Percentiles rank a stretch among this genome's conserved stretches.
phyloP scores from a whole-genome alignment of 2,113 vertebrate genomes.

The Aspidoscelis tigris region DNA sequence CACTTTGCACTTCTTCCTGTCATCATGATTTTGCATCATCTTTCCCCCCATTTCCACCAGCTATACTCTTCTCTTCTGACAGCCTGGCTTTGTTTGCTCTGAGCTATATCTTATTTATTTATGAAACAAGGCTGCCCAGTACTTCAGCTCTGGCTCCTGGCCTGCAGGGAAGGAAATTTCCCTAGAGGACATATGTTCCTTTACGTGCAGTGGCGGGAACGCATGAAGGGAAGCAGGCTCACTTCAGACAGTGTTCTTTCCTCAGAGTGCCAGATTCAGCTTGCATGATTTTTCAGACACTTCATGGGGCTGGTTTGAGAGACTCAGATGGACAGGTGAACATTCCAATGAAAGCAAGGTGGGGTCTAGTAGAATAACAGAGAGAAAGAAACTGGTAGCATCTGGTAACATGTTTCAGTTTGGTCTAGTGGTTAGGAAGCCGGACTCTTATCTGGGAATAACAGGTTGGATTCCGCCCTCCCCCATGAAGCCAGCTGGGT shows the following conservation, averaged over 20 bases:
- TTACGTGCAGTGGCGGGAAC: conserved; percentile 16
- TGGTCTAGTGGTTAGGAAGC: no score
- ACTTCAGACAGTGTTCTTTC: neutral
- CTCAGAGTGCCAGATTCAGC: neutral
- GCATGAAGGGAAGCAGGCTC: conserved; percentile 27
- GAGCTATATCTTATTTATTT: conserved; percentile 18
- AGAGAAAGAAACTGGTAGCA: no score
- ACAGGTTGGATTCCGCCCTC: no score
- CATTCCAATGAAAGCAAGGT: neutral
- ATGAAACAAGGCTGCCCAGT: conserved; percentile 18
- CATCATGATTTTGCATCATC: neutral
- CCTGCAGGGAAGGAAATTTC: conserved; percentile 1
- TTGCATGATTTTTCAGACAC: neutral
- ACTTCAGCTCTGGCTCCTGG: neutral
- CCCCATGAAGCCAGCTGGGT: no score
- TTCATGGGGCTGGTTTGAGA: neutral
- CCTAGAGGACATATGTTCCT: conserved; percentile 8
- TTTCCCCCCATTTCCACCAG: no score
- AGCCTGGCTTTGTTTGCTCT: conserved; percentile 3
- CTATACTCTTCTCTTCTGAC: neutral
- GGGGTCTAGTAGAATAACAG: no score
- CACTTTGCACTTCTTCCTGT: neutral
- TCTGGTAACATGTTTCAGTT: no score
- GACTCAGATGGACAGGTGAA: neutral
- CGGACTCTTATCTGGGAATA: no score